These are phyloP conservation scores for Micronycteris hirsuta DNA, from an alignment of 2,113 vertebrate species.

Conservation along the genomic window DNA sequence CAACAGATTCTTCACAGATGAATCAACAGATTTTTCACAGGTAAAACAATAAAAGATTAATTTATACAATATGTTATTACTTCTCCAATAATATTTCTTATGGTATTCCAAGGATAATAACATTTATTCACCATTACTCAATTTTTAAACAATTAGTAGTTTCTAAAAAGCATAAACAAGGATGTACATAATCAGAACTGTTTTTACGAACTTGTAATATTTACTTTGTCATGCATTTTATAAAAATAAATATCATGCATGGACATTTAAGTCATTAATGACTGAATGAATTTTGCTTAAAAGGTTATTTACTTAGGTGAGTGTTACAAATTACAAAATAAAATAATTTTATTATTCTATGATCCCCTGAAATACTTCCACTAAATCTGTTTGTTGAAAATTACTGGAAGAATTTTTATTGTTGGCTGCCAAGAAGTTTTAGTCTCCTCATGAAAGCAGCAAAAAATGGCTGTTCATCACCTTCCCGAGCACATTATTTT, in stretches of 20 bases:
- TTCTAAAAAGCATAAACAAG: constrained; percentile 19
- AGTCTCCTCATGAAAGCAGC: not conserved
- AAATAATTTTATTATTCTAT: not conserved
- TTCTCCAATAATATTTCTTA: constrained; percentile 55
- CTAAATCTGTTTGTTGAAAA: not conserved
- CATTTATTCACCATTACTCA: constrained; percentile 32
- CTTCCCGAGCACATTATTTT: not conserved
- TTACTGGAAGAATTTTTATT: not conserved
- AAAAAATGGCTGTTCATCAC: not conserved
- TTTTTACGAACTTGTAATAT: not conserved
- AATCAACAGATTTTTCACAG: constrained; percentile 78
- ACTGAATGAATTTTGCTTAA: not conserved
- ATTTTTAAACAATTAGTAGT: not conserved
- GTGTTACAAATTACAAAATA: not conserved
- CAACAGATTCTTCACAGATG: constrained; percentile 79
- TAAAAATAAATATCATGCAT: not conserved
- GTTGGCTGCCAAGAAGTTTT: not conserved
- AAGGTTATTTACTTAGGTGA: not conserved
- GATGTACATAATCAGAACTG: not conserved
- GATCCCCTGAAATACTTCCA: not conserved
- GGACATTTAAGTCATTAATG: not conserved
- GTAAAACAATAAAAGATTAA: constrained; percentile 71
- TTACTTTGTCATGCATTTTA: not conserved
- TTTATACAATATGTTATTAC: constrained; percentile 51
- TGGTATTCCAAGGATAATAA: constrained; percentile 51